phyloP scores from a whole-genome alignment of 2,888 invertebrate genomes.

The Tetropium fuscum region DNA sequence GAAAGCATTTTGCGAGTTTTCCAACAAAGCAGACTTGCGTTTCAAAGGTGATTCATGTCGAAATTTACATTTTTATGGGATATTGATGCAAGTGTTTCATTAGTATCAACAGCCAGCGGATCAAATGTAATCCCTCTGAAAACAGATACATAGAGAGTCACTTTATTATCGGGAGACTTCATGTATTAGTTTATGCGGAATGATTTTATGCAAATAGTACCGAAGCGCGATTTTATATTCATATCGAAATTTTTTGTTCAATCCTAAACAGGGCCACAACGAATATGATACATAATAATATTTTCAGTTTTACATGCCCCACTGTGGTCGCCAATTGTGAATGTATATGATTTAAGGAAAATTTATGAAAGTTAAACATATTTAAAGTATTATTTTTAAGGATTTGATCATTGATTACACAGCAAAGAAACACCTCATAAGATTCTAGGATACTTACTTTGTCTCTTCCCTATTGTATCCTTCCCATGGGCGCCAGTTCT shows the following conservation, averaged over 20 bases:
- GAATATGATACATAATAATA: too few species aligned
- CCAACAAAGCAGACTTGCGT: background rate
- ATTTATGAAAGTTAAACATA: too few species aligned
- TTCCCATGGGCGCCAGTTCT: too few species aligned
- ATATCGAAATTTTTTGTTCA: background rate
- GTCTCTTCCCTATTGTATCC: too few species aligned
- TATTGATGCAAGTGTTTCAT: background rate
- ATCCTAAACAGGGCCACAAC: too few species aligned
- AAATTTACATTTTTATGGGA: constrained; percentile 11
- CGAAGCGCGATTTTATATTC: background rate
- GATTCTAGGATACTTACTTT: too few species aligned
- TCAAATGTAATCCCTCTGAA: background rate
- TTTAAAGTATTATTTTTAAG: too few species aligned
- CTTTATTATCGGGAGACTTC: background rate
- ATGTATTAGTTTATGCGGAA: background rate
- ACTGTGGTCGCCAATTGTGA: too few species aligned
- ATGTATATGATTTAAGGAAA: too few species aligned
- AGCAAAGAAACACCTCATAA: too few species aligned
- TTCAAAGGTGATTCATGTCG: background rate
- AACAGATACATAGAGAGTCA: background rate
- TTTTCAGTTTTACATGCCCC: too few species aligned
- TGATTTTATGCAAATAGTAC: background rate
- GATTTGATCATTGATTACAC: too few species aligned
- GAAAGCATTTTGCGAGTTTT: background rate
- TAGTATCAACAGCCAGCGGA: background rate